Conservation (phyloP, 1,140 invertebrate genomes). For the Schlechtendalia chinensis region DNA sequence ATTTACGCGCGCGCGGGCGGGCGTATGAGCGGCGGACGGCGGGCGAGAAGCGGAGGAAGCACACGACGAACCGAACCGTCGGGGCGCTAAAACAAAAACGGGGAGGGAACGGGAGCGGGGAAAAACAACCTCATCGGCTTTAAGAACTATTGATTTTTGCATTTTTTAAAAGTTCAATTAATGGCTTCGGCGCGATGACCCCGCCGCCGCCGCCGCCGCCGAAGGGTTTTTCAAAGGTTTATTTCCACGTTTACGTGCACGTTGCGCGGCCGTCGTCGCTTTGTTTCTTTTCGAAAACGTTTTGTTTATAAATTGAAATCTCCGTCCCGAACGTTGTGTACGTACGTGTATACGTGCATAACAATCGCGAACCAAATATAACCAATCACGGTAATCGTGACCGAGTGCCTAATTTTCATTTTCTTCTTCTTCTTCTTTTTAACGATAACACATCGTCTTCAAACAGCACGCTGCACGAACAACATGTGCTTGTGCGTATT, state of each 20-base stretch:
- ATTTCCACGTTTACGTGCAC: neutral
- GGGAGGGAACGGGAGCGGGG: neutral
- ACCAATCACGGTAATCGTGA: slow-evolving; percentile 5
- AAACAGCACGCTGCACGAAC: too few relatives aligned
- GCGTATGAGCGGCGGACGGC: slow-evolving; percentile 23
- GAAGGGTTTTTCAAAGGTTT: slow-evolving; percentile 27
- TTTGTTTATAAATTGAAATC: slow-evolving; percentile 29
- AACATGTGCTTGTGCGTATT: too few relatives aligned
- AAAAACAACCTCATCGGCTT: slow-evolving; percentile 50
- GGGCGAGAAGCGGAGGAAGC: slow-evolving; percentile 31
- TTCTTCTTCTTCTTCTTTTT: too few relatives aligned
- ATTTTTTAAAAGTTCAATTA: slow-evolving; percentile 50
- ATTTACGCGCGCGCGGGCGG: slow-evolving; percentile 34
- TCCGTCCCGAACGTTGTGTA: neutral
- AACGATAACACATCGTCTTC: too few relatives aligned
- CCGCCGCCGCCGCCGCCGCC: neutral
- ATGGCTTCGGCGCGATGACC: slow-evolving; percentile 32
- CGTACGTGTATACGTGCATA: too few relatives aligned
- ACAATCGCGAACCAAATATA: neutral
- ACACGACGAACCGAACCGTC: slow-evolving; percentile 10
- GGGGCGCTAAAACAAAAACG: slow-evolving; percentile 47
- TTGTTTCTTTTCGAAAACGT: neutral
- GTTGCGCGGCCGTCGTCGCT: neutral
- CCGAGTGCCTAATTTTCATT: slow-evolving; percentile 2
- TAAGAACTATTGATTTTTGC: slow-evolving; percentile 50